Percentiles rank a stretch among this genome's conserved stretches.
Evolutionary conservation across 2,113 vertebrate species (phyloP).

Genomic region (Semnornis frantzii): DNA sequence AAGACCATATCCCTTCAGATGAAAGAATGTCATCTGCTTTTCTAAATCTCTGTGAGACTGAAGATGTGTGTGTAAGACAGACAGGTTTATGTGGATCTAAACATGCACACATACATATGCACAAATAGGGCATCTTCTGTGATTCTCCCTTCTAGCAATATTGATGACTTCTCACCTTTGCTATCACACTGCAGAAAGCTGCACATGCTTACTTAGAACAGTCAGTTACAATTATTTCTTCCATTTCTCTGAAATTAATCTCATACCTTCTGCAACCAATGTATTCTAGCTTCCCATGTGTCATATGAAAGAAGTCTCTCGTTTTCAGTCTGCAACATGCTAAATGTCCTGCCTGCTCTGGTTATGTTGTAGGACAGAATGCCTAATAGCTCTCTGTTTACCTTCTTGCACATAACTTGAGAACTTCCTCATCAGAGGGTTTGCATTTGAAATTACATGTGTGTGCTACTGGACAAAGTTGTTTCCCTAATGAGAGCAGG

Average conservation of each 20-base stretch:
- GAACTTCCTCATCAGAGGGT: not conserved
- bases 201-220: not conserved
- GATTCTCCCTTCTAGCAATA: not conserved
- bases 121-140: not conserved
- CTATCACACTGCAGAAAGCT: not conserved
- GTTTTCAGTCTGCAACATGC: not conserved
- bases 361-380: not conserved
- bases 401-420: not conserved
- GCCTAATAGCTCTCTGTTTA: not conserved
- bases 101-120: not conserved
- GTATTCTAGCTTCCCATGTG: not conserved
- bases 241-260: not conserved
- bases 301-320: not conserved
- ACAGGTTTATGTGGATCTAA: not conserved
- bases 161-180: not conserved
- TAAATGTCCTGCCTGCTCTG: not conserved
- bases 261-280: not conserved
- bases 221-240: not conserved
- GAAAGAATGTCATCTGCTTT: fast-evolving
- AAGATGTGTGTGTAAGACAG: not conserved
- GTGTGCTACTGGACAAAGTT: not conserved
- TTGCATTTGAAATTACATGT: not conserved
- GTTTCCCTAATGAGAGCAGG: not conserved
- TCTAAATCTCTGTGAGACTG: not conserved
- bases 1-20: not conserved